A percentile compares a stretch with the other conserved stretches of the same genome.
Conservation (phyloP, 2,888 invertebrate genomes). For the Cerceris ruficornis region DNA sequence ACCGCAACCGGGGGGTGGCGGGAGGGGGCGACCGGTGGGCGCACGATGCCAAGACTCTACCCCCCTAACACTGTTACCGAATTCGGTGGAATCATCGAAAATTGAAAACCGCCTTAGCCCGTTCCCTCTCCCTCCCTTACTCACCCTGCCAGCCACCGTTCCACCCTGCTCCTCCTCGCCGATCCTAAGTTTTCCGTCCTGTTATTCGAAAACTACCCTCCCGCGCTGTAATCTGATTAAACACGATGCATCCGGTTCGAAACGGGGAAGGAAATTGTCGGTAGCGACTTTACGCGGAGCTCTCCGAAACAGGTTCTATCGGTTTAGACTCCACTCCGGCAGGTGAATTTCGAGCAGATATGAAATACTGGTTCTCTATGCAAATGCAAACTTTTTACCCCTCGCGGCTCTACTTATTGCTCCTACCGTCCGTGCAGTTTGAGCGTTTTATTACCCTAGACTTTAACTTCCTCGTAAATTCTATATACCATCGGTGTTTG, state of each 20-base stretch:
- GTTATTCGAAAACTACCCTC: constrained; percentile 34
- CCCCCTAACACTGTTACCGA: constrained; percentile 75
- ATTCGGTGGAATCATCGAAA: constrained; percentile 81
- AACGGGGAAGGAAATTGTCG: constrained; percentile 31
- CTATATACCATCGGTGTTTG: too few species aligned
- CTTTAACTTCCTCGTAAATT: too few species aligned
- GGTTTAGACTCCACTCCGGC: constrained; percentile 19
- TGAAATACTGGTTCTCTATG: constrained; percentile 36
- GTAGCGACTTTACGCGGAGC: constrained; percentile 5
- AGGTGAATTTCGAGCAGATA: constrained; percentile 29
- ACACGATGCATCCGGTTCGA: constrained; percentile 38
- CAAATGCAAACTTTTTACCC: constrained; percentile 7
- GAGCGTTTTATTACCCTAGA: too few species aligned
- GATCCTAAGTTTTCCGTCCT: constrained; percentile 38
- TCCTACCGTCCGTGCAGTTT: too few species aligned
- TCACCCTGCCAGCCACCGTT: background rate
- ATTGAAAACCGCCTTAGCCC: constrained; percentile 78
- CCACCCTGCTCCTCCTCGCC: background rate
- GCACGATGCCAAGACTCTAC: constrained; percentile 59
- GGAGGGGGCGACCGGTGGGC: constrained; percentile 37
- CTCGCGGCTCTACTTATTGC: background rate
- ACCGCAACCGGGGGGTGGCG: constrained; percentile 51
- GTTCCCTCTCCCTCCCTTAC: background rate
- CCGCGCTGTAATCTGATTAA: constrained; percentile 55
- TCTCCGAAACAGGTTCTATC: constrained; percentile 41